phyloP scores from a whole-genome alignment of 2,113 vertebrate species.

The Struthidea cinerea region DNA sequence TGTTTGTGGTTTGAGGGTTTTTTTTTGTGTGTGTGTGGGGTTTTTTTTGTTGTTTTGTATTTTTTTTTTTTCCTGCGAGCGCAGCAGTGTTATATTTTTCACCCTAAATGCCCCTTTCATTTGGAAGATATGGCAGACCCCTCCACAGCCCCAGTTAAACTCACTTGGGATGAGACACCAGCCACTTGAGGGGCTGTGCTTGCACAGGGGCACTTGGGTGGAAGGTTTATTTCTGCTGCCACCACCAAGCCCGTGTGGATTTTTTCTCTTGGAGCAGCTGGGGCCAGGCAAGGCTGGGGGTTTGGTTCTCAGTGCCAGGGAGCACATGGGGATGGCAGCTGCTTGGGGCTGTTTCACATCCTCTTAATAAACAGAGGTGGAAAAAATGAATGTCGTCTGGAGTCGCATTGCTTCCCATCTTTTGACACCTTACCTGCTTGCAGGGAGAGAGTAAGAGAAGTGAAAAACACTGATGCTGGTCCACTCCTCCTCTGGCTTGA shows the following conservation, averaged over 20 bases:
- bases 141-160: not conserved
- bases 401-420: fast-evolving
- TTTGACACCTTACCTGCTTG: not conserved
- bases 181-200: no score
- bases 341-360: fast-evolving
- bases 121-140: not conserved
- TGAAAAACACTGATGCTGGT: not conserved
- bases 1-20: not conserved
- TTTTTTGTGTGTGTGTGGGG: no score
- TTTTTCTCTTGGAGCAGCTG: not conserved
- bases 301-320: not conserved
- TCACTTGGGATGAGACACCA: fast-evolving
- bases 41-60: not conserved
- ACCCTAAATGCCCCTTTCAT: not conserved
- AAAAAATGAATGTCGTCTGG: not conserved
- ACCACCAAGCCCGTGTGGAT: fast-evolving
- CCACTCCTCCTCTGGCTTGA: not conserved
- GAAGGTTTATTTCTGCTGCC: not conserved
- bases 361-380: not conserved
- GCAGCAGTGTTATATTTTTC: not conserved
- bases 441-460: no score
- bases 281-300: fast-evolving
- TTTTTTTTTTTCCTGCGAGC: not conserved
- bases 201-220: not conserved
- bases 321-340: not conserved